Evolutionary conservation across 2,888 invertebrate species (phyloP), one percentile per base, ranked within the genome.

Genomic region (Drosophila neonasuta): DNA sequence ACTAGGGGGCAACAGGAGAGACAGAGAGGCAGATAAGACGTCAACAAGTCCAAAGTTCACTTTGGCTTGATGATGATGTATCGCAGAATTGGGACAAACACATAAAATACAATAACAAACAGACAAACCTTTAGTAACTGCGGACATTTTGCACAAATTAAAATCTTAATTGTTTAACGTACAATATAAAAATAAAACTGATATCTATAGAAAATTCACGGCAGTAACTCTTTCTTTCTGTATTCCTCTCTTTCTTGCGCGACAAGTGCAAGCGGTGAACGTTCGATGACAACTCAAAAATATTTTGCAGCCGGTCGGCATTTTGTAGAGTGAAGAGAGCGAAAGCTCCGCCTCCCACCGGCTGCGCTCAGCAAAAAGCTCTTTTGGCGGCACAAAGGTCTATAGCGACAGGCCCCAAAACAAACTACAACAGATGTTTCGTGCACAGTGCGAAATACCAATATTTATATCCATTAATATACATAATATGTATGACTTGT

Each of bases 61-160:
- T 70, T 44, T 41, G 9, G n/a, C n/a, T 36, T 36, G 36, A 36
- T 9, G 13, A 17, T 17, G 13, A 17, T 17, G 24, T 56, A 13
- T 52, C 45, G 30, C n/a, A 39, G 15, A 39, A 17, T 10, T 57
- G 15, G 30, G 34, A 46, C 17, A 24, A 24, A 2, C 45, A 42
- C 55, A 46, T 55, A 42, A 34, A 60, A 45, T 46, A 36, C n/a
- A 36, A 48, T 46, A 39, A 49, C 41, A 30, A 48, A 11, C 20
- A 45, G 3, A 20, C 17, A 32, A 32, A 42, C 74, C 89, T 86
- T 90, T 90, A 13, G 89, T 90, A 54, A 82, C 88, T 57, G 87
- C 90, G 58, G 89, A 89, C 89, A 89, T 89, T 71, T 65, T 80
- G 10, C 42, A 60, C 58, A 36, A 51, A 42, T 57, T 51, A 7